Evolutionary conservation across 1,140 invertebrate species (phyloP).

Genomic region (Platyscapa corneri): DNA sequence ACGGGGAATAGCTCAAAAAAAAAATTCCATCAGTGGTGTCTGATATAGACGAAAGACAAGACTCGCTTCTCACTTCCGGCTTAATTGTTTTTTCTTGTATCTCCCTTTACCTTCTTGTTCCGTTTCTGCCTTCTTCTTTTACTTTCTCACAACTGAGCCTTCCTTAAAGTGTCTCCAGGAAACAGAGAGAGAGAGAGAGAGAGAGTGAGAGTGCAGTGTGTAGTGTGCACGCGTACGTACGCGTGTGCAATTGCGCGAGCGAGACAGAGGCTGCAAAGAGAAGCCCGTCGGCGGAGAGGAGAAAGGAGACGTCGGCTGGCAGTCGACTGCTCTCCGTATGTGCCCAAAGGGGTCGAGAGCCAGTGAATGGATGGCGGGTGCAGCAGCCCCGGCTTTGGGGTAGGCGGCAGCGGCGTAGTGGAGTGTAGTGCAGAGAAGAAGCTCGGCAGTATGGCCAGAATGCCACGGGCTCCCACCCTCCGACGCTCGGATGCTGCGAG

Average conservation of each 20-base stretch:
- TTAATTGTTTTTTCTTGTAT: no score
- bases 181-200: not conserved
- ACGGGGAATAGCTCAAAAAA: no score
- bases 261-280: not conserved
- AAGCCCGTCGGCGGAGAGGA: not conserved
- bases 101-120: no score
- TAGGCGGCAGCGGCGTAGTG: not conserved
- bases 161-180: not conserved
- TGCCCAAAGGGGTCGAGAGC: constrained; percentile 46
- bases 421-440: constrained; percentile 16
- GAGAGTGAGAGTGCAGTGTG: no score
- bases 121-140: no score
- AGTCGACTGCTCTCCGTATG: not conserved
- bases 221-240: no score
- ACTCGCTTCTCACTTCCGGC: no score
- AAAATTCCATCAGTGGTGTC: no score
- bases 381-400: not conserved
- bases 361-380: constrained; percentile 40
- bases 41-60: no score
- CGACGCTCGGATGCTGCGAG: constrained; percentile 63
- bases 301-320: not conserved
- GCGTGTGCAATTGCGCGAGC: no score
- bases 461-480: constrained; percentile 53
- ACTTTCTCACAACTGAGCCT: not conserved
- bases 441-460: not conserved